Evolutionary conservation across 2,113 vertebrate species (phyloP), one percentile per base, ranked within the genome.

Genomic region (Poecile atricapillus): DNA sequence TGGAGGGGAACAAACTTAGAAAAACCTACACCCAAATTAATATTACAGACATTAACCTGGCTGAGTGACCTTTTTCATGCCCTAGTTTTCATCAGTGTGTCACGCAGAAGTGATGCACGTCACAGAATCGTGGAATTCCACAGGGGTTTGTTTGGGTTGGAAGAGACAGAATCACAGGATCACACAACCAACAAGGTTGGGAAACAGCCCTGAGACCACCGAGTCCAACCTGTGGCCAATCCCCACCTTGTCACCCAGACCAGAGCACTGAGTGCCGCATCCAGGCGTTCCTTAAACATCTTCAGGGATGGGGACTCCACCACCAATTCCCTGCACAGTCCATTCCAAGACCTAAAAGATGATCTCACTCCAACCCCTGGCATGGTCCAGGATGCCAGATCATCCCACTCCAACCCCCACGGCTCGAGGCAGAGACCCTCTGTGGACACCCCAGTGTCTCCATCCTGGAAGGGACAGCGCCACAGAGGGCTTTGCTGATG

Each of bases 361-460:
- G 8, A 17, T 2, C 31, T 67, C 23, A 4, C 59, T 52, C 60
- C 60, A 74, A 3, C 0, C 3, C 10, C 31, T 58, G 67, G 31
- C 17, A 6, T 16, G 43, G 24, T 4, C 18, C 73, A 46, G 28
- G 46, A 0, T 15, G 22, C 55, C n/a, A n/a, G n/a, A n/a, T n/a
- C n/a, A n/a, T n/a, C n/a, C n/a, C n/a, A n/a, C n/a, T 39, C 11
- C 44, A 59, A 0, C 1, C 11, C 53, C 37, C 62, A 4, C 9
- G 14, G 27, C 8, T 43, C 10, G 70, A n/a, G 76, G 77, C 44
- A 52, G 52, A 0, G 5, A 64, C 62, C 24, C 33, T 7, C 70
- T 3, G 1, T 0, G 5, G 64, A 43, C 30, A 43, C 5, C 6
- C 17, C 64, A 33, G 2, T 1, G 1, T 1, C 8, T 4, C n/a